Base-by-base conservation (phyloP, 2,797 vertebrate genomes). In the Babyrousa celebensis region DNA sequence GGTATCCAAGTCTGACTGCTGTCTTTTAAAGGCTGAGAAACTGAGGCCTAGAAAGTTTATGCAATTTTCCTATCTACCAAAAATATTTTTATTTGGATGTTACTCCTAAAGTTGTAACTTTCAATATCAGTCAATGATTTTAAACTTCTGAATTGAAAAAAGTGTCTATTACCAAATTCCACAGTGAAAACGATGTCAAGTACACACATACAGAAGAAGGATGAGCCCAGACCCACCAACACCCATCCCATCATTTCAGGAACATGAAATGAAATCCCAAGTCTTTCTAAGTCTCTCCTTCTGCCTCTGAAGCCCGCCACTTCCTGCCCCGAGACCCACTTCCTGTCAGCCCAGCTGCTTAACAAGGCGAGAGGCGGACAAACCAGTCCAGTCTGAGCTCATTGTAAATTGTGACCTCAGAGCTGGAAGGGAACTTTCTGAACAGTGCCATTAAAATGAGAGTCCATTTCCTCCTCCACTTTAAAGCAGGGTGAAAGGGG, bases 251-350 rank as follows among this genome's bases (percentile, higher is more conserved):
- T 17, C n/a, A 94, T 90, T 78, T 92, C 27, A 75, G 94, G 63
- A 94, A 32, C 56, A 32, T 6, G 56, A 36, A 32, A 54, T 27
- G 62, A 85, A 90, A 85, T 80, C 80, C 63, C 11, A 11, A 67
- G 60, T 77, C 78, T 82, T 96, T 88, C 85, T 89, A 48, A 89
- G 86, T 1, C 43, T 60, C 23, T 92, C 82, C 60, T 93, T 86
- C 40, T 74, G 79, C 83, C 85, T 94, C 85, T 67, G 54, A 88
- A 75, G 29, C 20, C 83, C 87, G 88, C 94, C 65, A 92, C 94
- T 96, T 97, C 96, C 95, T 93, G 94, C 32, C 83, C 90, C 60
- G 60, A 96, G 93, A 89, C 74, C 89, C 93, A 97, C 96, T 97
- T 97, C 97, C 97, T 95, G 94, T 85, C 90, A 85, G 36, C 43